Percentiles rank a stretch among this genome's conserved stretches.
These are phyloP conservation scores for Tethya wilhelma DNA, from an alignment of 37 sponge, comb jelly and placozoan species.

Conservation along the genomic window DNA sequence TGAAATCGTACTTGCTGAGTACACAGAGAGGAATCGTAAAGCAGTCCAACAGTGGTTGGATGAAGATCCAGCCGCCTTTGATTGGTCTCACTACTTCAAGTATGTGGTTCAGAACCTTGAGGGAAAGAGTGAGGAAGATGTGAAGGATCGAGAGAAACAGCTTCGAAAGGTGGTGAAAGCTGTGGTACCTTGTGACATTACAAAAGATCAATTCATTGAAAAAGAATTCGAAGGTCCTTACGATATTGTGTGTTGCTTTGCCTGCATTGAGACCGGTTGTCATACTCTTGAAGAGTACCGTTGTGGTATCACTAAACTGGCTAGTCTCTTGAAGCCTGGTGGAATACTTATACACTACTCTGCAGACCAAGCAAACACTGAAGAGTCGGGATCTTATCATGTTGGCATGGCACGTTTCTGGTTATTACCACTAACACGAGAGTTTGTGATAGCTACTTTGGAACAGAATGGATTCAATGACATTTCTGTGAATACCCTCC, in stretches of 20 bases:
- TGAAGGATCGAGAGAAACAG: constrained; percentile 6
- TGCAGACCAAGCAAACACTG: too few species aligned
- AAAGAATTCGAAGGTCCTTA: constrained; percentile 17
- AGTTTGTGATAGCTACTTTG: too few species aligned
- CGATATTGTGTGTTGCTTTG: constrained; percentile 20
- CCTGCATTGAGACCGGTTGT: constrained; percentile 12
- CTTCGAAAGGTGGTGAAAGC: constrained; percentile 35
- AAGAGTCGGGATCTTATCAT: too few species aligned
- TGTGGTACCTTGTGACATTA: constrained; percentile 45
- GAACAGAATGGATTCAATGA: too few species aligned
- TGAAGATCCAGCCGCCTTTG: constrained; percentile 13
- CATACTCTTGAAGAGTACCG: constrained; percentile 6
- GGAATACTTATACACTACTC: constrained; percentile 20
- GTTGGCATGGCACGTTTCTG: too few species aligned
- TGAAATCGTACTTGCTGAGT: constrained; percentile 54
- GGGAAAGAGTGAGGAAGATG: constrained; percentile 15
- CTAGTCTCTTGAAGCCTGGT: constrained; percentile 23
- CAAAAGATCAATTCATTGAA: constrained; percentile 14
- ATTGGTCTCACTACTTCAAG: constrained; percentile 34
- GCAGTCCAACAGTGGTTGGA: constrained; percentile 28
- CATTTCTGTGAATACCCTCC: too few species aligned
- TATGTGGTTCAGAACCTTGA: constrained; percentile 49
- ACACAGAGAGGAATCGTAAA: constrained; percentile 11
- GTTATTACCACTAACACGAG: too few species aligned
- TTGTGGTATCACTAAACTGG: background rate